These are phyloP conservation scores for Oxyruncus cristatus DNA, from an alignment of 2,113 vertebrate species.

Conservation along the genomic window DNA sequence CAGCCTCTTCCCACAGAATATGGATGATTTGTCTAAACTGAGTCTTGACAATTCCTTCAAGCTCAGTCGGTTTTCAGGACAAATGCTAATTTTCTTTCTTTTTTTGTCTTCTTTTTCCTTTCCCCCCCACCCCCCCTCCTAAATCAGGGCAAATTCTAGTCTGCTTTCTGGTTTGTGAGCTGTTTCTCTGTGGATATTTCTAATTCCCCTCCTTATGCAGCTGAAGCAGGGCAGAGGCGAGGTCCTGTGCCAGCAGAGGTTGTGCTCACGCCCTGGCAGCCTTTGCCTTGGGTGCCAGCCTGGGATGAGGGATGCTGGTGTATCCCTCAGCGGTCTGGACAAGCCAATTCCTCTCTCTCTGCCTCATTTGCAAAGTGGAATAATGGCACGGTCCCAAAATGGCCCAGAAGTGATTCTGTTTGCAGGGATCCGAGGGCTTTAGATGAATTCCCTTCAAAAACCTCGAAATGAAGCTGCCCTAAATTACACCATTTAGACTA, in stretches of 20 bases:
- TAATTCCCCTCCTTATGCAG: neutral
- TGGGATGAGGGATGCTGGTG: neutral
- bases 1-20: neutral
- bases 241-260: neutral
- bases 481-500: conserved; percentile 14
- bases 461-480: neutral
- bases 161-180: neutral
- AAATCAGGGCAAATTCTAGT: neutral
- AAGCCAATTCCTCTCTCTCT: neutral
- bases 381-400: neutral
- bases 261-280: neutral
- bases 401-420: neutral
- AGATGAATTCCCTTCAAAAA: neutral
- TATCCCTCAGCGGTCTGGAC: neutral
- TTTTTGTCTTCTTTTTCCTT: neutral
- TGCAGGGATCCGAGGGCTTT: neutral
- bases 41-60: neutral
- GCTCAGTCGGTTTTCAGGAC: neutral
- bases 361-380: neutral
- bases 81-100: neutral
- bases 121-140: accelerated
- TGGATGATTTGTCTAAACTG: neutral
- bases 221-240: neutral
- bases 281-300: neutral
- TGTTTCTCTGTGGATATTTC: neutral